Evolutionary conservation across 2,888 invertebrate genomes (phyloP).

Genomic region (Nomada hirtipes): DNA sequence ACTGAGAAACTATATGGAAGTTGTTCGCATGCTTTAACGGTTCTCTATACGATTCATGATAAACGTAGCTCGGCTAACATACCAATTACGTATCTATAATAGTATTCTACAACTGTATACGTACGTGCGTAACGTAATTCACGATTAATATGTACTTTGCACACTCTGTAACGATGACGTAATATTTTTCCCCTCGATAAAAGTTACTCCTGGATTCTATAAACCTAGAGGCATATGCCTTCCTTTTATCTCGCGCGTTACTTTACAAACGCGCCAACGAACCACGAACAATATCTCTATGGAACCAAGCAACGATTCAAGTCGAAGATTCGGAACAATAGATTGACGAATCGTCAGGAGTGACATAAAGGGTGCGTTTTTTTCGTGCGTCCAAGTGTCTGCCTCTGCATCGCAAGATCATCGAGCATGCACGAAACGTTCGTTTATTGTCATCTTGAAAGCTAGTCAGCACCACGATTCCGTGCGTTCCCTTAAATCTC

Average conservation of each 20-base stretch:
- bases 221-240: background rate
- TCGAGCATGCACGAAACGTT: conserved; percentile 72
- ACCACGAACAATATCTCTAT: background rate
- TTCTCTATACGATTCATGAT: conserved; percentile 16
- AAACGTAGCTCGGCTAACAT: conserved; percentile 37
- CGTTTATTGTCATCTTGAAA: conserved; percentile 83
- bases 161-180: background rate
- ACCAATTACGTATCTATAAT: conserved; percentile 18
- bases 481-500: conserved; percentile 9
- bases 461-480: conserved; percentile 75
- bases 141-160: conserved; percentile 33
- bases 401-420: conserved; percentile 30
- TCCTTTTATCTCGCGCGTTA: background rate
- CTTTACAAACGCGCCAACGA: background rate
- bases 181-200: background rate
- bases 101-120: conserved; percentile 45
- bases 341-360: background rate
- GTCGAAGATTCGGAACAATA: background rate
- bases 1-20: conserved; percentile 54
- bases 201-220: background rate
- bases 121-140: conserved; percentile 4
- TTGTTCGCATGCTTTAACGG: conserved; percentile 43
- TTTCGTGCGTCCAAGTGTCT: conserved; percentile 34
- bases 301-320: conserved; percentile 3
- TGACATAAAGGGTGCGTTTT: conserved; percentile 19